phyloP scores from a whole-genome alignment of 2,888 invertebrate genomes.

The Dendrolimus houi region DNA sequence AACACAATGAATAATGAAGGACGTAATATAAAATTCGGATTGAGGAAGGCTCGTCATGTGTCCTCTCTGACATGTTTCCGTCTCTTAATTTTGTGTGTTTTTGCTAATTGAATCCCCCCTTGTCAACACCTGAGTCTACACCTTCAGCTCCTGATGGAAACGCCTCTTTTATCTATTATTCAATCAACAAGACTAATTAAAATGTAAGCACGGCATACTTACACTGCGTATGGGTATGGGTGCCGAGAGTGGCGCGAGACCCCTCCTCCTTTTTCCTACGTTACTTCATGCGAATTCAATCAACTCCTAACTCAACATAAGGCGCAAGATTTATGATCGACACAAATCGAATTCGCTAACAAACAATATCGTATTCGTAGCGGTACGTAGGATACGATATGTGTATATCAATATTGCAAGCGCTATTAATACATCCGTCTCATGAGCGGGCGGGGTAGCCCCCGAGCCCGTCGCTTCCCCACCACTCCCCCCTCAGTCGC shows the following conservation, averaged over 20 bases:
- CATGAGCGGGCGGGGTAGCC: constrained; percentile 59
- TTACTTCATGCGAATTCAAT: constrained; percentile 59
- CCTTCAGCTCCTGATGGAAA: constrained; percentile 15
- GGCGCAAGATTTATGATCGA: constrained; percentile 76
- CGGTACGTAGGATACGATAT: constrained; percentile 68
- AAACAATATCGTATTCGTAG: constrained; percentile 74
- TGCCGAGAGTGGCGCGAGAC: not conserved
- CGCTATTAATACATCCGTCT: constrained; percentile 76
- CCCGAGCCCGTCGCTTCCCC: constrained; percentile 27
- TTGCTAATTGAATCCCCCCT: constrained; percentile 70
- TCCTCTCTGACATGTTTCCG: constrained; percentile 63
- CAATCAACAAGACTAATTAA: constrained; percentile 52
- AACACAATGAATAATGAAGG: constrained; percentile 71
- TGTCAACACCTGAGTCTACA: constrained; percentile 43
- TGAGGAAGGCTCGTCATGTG: constrained; percentile 60
- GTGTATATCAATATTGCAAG: constrained; percentile 76
- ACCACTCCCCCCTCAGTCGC: constrained; percentile 56
- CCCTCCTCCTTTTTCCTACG: constrained; percentile 28
- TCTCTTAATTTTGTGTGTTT: constrained; percentile 72
- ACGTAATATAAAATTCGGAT: constrained; percentile 72
- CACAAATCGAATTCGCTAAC: constrained; percentile 75
- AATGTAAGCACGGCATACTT: constrained; percentile 17
- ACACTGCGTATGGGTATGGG: not conserved
- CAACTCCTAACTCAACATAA: constrained; percentile 69
- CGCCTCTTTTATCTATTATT: constrained; percentile 49